Evolutionary conservation across 2,113 vertebrate species (phyloP).

Genomic region (Perognathus longimembris): DNA sequence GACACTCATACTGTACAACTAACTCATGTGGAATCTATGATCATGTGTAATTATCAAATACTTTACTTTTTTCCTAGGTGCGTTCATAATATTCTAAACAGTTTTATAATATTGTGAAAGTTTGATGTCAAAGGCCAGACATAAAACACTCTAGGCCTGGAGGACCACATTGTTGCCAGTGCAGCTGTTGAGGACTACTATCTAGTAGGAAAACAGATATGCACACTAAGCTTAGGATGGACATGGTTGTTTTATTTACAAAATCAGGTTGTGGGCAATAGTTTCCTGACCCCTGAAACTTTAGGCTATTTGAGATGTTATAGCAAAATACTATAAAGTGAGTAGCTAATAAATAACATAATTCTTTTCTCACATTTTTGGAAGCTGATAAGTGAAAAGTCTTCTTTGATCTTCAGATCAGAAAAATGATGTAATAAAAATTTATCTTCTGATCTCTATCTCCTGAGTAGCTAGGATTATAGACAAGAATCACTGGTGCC

Average conservation of each 20-base stretch:
- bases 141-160: neutral
- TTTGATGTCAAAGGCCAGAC: neutral
- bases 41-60: neutral
- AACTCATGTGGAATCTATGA: neutral
- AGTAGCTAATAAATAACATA: neutral
- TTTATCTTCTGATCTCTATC: no score
- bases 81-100: constrained; percentile 13
- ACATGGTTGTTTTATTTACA: neutral
- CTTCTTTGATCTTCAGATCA: no score
- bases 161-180: neutral
- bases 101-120: neutral
- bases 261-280: neutral
- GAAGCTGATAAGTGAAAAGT: neutral
- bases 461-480: no score
- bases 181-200: neutral
- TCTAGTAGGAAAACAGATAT: neutral
- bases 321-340: neutral
- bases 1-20: neutral
- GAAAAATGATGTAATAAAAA: no score
- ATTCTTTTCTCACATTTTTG: neutral
- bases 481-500: no score
- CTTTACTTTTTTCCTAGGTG: neutral
- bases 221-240: neutral
- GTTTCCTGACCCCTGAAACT: neutral
- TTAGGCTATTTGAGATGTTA: neutral